These are phyloP conservation scores for Auanema sp. DNA, from an alignment of 2,888 invertebrate genomes.

Conservation along the genomic window DNA sequence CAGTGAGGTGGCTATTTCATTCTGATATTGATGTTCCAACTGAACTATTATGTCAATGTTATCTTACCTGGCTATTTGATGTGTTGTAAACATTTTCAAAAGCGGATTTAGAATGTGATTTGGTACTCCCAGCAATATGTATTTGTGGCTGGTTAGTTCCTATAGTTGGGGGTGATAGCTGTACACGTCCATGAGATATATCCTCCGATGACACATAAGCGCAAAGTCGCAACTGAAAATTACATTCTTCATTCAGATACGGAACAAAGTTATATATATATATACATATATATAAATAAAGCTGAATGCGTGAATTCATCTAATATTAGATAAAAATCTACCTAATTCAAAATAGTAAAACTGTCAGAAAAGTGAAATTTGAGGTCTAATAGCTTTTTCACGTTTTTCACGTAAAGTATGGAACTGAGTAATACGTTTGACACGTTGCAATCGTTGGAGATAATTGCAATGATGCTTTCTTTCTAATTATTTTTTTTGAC, in stretches of 20 bases:
- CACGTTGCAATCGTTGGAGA: background rate
- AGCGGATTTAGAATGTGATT: slow-evolving; percentile 28
- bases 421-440: background rate
- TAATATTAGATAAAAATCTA: too few species aligned
- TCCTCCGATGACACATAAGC: slow-evolving; percentile 18
- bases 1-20: slow-evolving; percentile 86
- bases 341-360: too few species aligned
- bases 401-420: too few species aligned
- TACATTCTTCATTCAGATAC: too few species aligned
- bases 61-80: slow-evolving; percentile 30
- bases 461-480: too few species aligned
- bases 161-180: slow-evolving; percentile 1
- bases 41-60: background rate
- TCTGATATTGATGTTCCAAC: slow-evolving; percentile 73
- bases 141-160: slow-evolving; percentile 12
- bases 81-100: slow-evolving; percentile 47
- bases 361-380: too few species aligned
- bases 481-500: too few species aligned
- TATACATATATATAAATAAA: too few species aligned
- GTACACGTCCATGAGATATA: slow-evolving; percentile 6
- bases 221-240: slow-evolving; percentile 20
- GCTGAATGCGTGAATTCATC: too few species aligned
- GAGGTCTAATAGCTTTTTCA: background rate
- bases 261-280: too few species aligned
- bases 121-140: slow-evolving; percentile 18